phyloP scores from a whole-genome alignment of 2,888 invertebrate genomes.

The Luperina testacea region DNA sequence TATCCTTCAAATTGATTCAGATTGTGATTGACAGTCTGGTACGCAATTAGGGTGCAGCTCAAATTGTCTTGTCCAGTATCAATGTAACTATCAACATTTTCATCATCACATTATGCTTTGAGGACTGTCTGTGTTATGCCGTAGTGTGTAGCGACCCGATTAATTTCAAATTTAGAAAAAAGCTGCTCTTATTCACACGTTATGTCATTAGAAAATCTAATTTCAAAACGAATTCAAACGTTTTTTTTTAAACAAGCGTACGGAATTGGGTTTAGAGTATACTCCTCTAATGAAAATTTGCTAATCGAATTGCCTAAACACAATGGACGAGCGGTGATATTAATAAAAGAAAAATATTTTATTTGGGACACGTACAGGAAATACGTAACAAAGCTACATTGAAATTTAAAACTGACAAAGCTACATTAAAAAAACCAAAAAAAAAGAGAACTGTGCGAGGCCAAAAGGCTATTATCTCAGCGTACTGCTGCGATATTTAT shows the following conservation, averaged over 20 bases:
- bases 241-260: conserved; percentile 20
- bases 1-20: no score
- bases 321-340: conserved; percentile 68
- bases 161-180: conserved; percentile 51
- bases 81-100: conserved; percentile 20
- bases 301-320: conserved; percentile 67
- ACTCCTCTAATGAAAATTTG: conserved; percentile 65
- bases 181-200: conserved; percentile 21
- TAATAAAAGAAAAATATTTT: conserved; percentile 51
- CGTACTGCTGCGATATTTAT: no score
- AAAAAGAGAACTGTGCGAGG: no score
- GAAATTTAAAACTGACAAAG: no score
- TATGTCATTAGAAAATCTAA: conserved; percentile 33
- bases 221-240: conserved; percentile 40
- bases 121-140: conserved; percentile 47
- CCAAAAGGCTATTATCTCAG: no score
- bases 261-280: conserved; percentile 27
- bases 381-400: no score
- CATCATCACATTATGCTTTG: neutral
- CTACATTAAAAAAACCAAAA: no score
- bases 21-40: no score
- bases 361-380: no score
- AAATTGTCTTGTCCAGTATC: conserved; percentile 2
- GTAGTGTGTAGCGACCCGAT: conserved; percentile 40
- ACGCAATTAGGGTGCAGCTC: neutral